phyloP scores from a whole-genome alignment of 2,888 invertebrate species.

The Meghimatium bilineatum region DNA sequence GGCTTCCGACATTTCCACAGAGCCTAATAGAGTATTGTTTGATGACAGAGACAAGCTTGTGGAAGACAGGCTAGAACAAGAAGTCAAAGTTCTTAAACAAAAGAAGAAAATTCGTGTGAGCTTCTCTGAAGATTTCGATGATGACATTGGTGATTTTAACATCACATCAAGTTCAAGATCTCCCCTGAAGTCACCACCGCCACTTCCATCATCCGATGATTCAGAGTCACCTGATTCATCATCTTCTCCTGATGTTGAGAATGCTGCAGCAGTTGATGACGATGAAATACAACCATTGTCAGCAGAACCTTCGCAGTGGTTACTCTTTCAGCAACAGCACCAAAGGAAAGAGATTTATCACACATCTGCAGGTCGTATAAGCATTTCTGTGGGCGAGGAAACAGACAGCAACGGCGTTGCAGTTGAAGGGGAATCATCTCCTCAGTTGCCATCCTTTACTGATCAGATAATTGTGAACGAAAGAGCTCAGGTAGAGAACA shows the following conservation, averaged over 20 bases:
- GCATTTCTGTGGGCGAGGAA: slow-evolving; percentile 60
- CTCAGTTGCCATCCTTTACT: background rate
- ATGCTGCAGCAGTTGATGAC: background rate
- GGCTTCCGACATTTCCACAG: background rate
- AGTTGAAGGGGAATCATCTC: background rate
- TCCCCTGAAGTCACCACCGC: slow-evolving; percentile 39
- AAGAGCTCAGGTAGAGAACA: slow-evolving; percentile 32
- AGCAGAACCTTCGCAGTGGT: background rate
- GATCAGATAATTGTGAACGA: slow-evolving; percentile 6
- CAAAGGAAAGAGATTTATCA: slow-evolving; percentile 57
- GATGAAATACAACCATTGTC: background rate
- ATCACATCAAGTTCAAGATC: slow-evolving; percentile 32
- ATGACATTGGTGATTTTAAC: slow-evolving; percentile 40
- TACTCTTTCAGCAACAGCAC: background rate
- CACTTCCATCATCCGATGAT: background rate
- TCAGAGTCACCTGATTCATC: background rate
- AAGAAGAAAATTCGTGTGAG: slow-evolving; percentile 47
- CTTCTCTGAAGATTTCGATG: slow-evolving; percentile 46
- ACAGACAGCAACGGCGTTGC: background rate
- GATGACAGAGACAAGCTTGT: background rate
- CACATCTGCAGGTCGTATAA: slow-evolving; percentile 66
- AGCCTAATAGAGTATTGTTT: background rate
- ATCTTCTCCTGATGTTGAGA: background rate
- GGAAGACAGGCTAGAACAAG: background rate
- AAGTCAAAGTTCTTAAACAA: slow-evolving; percentile 1